These are phyloP conservation scores for Amitus sp. DNA, from an alignment of 2,888 invertebrate species.

Conservation along the genomic window DNA sequence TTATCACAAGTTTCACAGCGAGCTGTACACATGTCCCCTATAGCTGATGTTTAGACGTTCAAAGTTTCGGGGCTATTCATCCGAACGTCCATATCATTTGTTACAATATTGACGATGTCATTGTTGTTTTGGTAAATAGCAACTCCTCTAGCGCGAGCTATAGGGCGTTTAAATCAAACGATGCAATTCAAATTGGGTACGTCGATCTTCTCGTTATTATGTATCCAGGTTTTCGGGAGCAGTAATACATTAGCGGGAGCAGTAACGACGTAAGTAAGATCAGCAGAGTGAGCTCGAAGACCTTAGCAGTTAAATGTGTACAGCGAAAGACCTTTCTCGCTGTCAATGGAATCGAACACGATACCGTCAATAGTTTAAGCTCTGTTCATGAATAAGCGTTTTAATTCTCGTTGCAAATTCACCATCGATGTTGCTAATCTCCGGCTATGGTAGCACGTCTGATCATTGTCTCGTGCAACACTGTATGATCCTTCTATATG, in stretches of 20 bases:
- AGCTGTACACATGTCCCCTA: too few species aligned
- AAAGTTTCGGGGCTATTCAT: too few species aligned
- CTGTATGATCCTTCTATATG: conserved; percentile 6
- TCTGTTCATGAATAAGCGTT: conserved; percentile 6
- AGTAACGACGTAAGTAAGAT: conserved; percentile 6
- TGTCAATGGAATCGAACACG: neutral
- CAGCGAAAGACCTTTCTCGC: neutral
- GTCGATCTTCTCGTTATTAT: conserved; percentile 5
- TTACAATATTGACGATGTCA: neutral
- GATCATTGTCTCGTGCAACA: conserved; percentile 3
- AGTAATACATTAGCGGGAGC: conserved; percentile 7
- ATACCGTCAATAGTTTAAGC: neutral
- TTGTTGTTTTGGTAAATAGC: conserved; percentile 11
- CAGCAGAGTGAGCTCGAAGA: conserved; percentile 10
- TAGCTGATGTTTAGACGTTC: too few species aligned
- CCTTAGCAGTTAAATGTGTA: conserved; percentile 17
- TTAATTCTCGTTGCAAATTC: conserved; percentile 8
- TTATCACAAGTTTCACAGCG: too few species aligned
- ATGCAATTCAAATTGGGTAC: conserved; percentile 16
- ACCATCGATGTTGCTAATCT: conserved; percentile 3
- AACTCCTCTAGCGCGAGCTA: conserved; percentile 9
- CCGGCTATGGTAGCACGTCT: conserved; percentile 9
- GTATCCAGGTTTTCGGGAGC: conserved; percentile 14
- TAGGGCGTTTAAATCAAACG: conserved; percentile 9
- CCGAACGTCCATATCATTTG: neutral